Evolutionary conservation across 2,113 vertebrate species (phyloP), one percentile per base, ranked within the genome.

Genomic region (Spea bombifrons): DNA sequence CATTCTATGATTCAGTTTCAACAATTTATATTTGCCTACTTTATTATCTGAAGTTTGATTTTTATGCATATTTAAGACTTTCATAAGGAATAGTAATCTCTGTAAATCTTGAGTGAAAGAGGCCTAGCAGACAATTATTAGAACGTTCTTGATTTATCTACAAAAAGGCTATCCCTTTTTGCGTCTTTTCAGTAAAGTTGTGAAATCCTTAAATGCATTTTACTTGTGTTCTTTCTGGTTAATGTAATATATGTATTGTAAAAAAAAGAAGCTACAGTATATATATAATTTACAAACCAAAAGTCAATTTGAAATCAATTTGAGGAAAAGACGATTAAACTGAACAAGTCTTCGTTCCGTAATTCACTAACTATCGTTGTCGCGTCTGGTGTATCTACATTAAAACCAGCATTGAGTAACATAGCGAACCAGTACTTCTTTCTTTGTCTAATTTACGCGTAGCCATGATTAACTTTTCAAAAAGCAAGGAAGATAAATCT

Each of bases 391-490:
- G 71, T 8, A 84, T 84, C 46, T 83, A 9, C 66, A 80, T 84
- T 83, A 86, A 66, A 75, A 83, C 76, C 73, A 17, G 53, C 78
- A 50, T 73, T 74, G 61, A 82, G 49, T 75, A 71, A 74, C 84
- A 30, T 4, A 2, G 74, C 73, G 75, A 75, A 71, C 13, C 81
- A 81, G 48, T 10, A 47, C 83, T 57, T 82, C 83, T 81, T 12
- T 61, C 30, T 71, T 85, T 81, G 71, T 71, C 64, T 81, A 82
- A 84, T 81, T 85, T 83, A 81, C 72, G 5, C 83, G 71, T 78
- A 83, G 75, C 0, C 5, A 86, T 84, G 83, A 88, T 86, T 86
- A 83, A 86, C 80, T 83, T 88, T 81, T 81, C 73, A 64, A 86
- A 83, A 78, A 78, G 69, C 71, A 84, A 76, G 10, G 3, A 43